Base-by-base conservation (phyloP, 2,113 vertebrate genomes). In the Apistogramma diplotaenia region DNA sequence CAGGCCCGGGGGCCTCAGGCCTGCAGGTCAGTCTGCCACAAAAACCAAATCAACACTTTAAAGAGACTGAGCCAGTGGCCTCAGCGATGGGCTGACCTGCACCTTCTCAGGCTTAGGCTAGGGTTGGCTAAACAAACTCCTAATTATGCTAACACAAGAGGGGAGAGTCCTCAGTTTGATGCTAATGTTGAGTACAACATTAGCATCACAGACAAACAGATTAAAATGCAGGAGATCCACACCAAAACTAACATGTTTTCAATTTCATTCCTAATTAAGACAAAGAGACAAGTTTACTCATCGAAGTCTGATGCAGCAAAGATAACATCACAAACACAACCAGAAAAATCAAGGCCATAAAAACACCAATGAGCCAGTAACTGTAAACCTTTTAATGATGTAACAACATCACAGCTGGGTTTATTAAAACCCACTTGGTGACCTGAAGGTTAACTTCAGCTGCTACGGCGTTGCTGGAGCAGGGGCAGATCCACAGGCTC, bases 121-220 rank as follows among this genome's bases (percentile, higher is more conserved):
- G 93, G 87, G 61, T 89, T 65, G 83, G 61, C 90, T 91, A 92
- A 94, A 94, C 92, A 93, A 93, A 94, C 92, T 90, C 91, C 88
- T 93, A 90, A 93, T 94, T 93, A 93, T 86, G 89, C 78, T 93
- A 89, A 89, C 93, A 92, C 81, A 92, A 86, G 83, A 54, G 54
- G 81, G 90, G 92, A 92, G 85, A 82, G 86, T 54, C 71, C 83
- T 82, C 35, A 70, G 78, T 85, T 59, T 60, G 58, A n/a, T 33
- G 40, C 31, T 56, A 70, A 81, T 55, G 55, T 49, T 35, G n/a
- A n/a, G n/a, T n/a, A n/a, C n/a, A n/a, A n/a, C n/a, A n/a, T n/a
- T n/a, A n/a, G 70, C 2, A 57, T 8, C 29, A 25, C 56, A 71
- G 51, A 16, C 12, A 49, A 7, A 74, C 16, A 55, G 1, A 21